Conservation (phyloP, 2,888 invertebrate genomes). For the Ariolimax columbianus region DNA sequence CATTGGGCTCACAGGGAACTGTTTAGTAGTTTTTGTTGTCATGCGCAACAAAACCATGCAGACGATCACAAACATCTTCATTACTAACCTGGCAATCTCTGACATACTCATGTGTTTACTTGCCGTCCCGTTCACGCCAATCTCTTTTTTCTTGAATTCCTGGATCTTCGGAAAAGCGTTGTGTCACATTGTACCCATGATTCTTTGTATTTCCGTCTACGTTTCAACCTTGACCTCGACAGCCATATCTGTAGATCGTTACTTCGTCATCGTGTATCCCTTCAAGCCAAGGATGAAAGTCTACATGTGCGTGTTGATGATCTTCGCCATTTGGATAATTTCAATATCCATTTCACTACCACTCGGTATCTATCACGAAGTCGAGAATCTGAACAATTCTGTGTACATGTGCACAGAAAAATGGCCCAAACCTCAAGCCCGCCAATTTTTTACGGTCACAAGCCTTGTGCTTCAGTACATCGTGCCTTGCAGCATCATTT, state of each 20-base stretch:
- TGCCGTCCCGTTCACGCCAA: conserved; percentile 96
- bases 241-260: conserved; percentile 97
- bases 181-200: conserved; percentile 94
- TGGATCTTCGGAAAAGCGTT: conserved; percentile 95
- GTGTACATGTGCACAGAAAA: conserved; percentile 81
- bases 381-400: conserved; percentile 59
- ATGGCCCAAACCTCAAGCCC: conserved; percentile 91
- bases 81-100: conserved; percentile 95
- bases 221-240: conserved; percentile 97
- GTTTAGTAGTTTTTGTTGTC: conserved; percentile 94
- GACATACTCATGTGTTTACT: conserved; percentile 95
- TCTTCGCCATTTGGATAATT: conserved; percentile 93
- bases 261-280: conserved; percentile 97
- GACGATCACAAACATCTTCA: conserved; percentile 97
- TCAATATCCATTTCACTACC: conserved; percentile 92
- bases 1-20: conserved; percentile 83
- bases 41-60: conserved; percentile 96
- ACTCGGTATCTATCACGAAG: conserved; percentile 86
- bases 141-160: conserved; percentile 91
- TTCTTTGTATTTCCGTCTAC: conserved; percentile 92
- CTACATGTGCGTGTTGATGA: conserved; percentile 89
- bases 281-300: conserved; percentile 94
- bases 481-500: conserved; percentile 94
- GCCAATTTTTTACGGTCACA: conserved; percentile 88
- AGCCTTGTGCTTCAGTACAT: conserved; percentile 95